Evolutionary conservation across 2,888 invertebrate species (phyloP), one percentile per base, ranked within the genome.

Genomic region (Eilema caniola): DNA sequence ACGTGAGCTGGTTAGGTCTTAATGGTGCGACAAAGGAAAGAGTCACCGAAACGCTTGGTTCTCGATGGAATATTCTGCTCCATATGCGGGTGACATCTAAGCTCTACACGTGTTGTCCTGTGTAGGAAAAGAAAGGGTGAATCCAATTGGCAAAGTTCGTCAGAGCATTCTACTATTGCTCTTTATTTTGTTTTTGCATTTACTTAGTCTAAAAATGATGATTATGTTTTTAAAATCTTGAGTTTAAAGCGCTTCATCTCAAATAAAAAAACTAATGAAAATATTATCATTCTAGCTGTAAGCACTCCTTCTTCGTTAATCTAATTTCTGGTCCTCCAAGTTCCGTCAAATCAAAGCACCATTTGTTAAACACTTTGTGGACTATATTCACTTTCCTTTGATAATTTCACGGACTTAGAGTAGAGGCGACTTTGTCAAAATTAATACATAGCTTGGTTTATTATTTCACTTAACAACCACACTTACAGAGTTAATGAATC

Each of bases 401-500:
- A 83, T 70, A 77, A 74, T 80, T 77, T 80, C 69, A 23, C 60
- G 64, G 72, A 76, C 73, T 72, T 72, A 68, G 72, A 74, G 73
- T 56, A 24, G 61, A 59, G 64, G 73, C 71, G 74, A 77, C 70
- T 68, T 65, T 31, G 23, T 65, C 53, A 66, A 79, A 81, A 81
- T 83, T 81, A 81, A 77, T 81, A 78, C 71, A 75, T 76, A 70
- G 70, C 69, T 72, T 70, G 74, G 76, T 75, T 76, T 78, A 82
- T 78, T 79, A 78, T 77, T 76, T 76, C 75, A 63, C 63, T 72
- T 80, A 77, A 80, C 77, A 80, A 75, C 72, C 76, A 73, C 62
- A 81, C 79, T 80, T 72, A 71, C 73, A 67, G 74, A 76, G 80
- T 81, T 83, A 81, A 82, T 81, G 81, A 82, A 79, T 75, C 75